These are phyloP conservation scores for Peromyscus polionotus DNA, from an alignment of 2,113 vertebrate genomes.

Conservation along the genomic window DNA sequence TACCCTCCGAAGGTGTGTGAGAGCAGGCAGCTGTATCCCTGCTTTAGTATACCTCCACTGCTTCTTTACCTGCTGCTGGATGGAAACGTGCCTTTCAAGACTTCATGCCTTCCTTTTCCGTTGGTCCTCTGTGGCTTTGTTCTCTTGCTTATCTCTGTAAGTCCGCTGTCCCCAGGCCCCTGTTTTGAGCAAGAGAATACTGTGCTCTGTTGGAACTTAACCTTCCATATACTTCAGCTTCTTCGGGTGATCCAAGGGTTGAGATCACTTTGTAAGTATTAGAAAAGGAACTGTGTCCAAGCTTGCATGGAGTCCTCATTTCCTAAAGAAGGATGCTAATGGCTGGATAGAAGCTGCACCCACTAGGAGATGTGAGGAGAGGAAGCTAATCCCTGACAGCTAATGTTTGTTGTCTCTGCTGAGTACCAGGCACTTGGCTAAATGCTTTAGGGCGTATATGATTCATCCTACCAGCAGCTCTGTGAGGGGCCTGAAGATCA, in stretches of 20 bases:
- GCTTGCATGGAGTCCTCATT: background rate
- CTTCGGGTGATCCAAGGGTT: background rate
- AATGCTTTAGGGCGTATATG: background rate
- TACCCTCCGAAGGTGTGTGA: background rate
- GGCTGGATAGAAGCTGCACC: background rate
- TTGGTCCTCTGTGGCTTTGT: background rate
- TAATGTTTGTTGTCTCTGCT: background rate
- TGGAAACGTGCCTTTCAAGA: background rate
- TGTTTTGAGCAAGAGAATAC: conserved; percentile 5
- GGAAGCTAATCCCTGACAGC: background rate
- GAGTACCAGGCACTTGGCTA: background rate
- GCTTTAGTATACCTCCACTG: background rate
- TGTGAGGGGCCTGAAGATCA: background rate
- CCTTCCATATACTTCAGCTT: background rate
- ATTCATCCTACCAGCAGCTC: background rate
- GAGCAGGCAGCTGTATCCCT: background rate
- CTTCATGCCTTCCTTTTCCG: background rate
- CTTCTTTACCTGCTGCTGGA: background rate
- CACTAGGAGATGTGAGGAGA: background rate
- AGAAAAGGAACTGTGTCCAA: background rate
- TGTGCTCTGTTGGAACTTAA: background rate
- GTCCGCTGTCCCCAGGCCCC: background rate
- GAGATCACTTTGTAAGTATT: background rate
- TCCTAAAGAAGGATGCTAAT: background rate
- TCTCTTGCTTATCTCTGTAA: background rate